Evolutionary conservation across 2,888 invertebrate genomes (phyloP).

Genomic region (Sesia bembeciformis): DNA sequence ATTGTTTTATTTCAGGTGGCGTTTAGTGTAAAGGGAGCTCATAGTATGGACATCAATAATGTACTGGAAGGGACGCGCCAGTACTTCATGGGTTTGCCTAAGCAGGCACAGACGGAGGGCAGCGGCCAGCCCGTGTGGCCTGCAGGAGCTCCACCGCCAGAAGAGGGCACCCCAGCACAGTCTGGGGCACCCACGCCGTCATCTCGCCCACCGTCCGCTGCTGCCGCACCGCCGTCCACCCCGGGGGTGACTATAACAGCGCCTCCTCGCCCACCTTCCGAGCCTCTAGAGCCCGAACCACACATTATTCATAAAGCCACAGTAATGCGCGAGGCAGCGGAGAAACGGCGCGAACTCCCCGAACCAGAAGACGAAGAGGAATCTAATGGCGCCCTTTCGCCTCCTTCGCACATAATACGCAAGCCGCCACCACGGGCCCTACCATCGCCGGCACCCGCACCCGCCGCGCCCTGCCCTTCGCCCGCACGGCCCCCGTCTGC

Average conservation of each 20-base stretch:
- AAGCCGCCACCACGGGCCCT: conserved; percentile 45
- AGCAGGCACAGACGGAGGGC: conserved; percentile 57
- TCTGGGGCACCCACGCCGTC: conserved; percentile 59
- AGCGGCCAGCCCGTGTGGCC: conserved; percentile 52
- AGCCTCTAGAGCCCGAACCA: conserved; percentile 68
- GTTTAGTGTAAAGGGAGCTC: conserved; percentile 32
- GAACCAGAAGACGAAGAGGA: conserved; percentile 64
- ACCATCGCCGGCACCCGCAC: conserved; percentile 56
- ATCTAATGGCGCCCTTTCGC: conserved; percentile 47
- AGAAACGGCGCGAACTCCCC: conserved; percentile 57
- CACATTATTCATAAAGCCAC: conserved; percentile 72
- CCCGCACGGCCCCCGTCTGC: conserved; percentile 13
- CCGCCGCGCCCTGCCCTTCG: conserved; percentile 32
- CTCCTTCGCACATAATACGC: conserved; percentile 66
- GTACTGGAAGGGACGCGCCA: conserved; percentile 88
- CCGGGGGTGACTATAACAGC: conserved; percentile 35
- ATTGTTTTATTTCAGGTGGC: conserved; percentile 37
- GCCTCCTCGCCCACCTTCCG: conserved; percentile 64
- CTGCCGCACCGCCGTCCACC: conserved; percentile 50
- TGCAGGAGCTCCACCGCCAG: conserved; percentile 36
- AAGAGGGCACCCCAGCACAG: conserved; percentile 57
- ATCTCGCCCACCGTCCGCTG: conserved; percentile 66
- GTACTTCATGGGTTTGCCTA: conserved; percentile 87
- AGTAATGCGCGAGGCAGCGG: conserved; percentile 69
- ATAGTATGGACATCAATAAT: conserved; percentile 85